Evolutionary conservation across 2,888 invertebrate genomes (phyloP).

Genomic region (Chloroclysta siterata): DNA sequence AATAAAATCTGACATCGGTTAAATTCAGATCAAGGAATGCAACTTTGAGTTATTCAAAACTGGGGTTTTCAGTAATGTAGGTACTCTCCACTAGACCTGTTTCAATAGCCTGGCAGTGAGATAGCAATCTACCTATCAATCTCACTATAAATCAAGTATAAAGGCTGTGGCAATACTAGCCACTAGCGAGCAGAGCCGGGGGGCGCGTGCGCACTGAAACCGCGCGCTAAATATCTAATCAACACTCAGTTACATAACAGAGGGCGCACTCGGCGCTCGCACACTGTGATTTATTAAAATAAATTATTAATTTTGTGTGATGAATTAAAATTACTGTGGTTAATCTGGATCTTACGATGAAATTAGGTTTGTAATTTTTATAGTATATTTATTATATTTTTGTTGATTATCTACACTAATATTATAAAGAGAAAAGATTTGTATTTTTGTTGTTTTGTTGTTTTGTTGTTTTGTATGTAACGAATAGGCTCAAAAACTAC

Average conservation of each 20-base stretch:
- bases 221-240: not conserved
- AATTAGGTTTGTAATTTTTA: conserved; percentile 32
- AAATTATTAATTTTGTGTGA: conserved; percentile 10
- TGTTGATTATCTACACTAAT: not conserved
- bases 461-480: too few species aligned
- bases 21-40: conserved; percentile 12
- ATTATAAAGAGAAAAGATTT: not conserved
- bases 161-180: conserved; percentile 24
- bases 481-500: too few species aligned
- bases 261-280: conserved; percentile 53
- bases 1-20: too few species aligned
- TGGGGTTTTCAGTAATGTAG: conserved; percentile 14
- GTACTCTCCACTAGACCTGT: not conserved
- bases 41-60: not conserved
- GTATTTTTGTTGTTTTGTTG: too few species aligned
- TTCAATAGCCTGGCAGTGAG: conserved; percentile 16
- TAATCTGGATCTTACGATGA: conserved; percentile 28
- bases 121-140: conserved; percentile 15
- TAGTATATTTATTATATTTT: conserved; percentile 6
- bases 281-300: conserved; percentile 14
- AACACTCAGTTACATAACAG: conserved; percentile 61
- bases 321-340: conserved; percentile 18
- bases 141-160: conserved; percentile 2
- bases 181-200: not conserved
- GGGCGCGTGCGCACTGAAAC: conserved; percentile 20